Base-by-base conservation (phyloP, 2,888 invertebrate genomes). In the Idaea aversata region DNA sequence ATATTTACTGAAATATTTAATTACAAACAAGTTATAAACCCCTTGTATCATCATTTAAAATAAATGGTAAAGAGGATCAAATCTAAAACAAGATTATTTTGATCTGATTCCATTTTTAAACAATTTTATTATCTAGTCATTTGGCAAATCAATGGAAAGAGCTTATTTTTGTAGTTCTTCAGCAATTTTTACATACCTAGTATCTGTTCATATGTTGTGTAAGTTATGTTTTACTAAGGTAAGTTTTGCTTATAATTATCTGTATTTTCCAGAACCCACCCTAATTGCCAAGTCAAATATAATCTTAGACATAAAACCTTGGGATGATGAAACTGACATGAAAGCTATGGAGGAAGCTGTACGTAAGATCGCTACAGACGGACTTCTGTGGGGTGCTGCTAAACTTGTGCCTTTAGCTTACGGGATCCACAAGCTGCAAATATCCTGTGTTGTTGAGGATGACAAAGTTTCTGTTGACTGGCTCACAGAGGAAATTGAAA, bases 251-350 rank as follows among this genome's bases (percentile, higher is more conserved):
- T 38, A 5, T 4, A 47, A 62, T 10, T 15, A 25, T 34, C 35
- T 3, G 0, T 63, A 65, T 66, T 66, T 84, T 83, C 67, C 83
- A 96, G 96, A 99, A 90, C 97, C 98, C 35, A 95, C 90, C 5
- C 88, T 98, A 59, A 97, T 99, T 86, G 99, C 99, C 66, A 99
- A 99, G 90, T 99, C 98, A 5, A 98, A 96, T 83, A 96, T 99
- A 63, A 96, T 99, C 74, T 93, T 99, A 73, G 99, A 99, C 90
- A 96, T 99, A 0, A 99, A 99, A 85, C 98, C 98, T 16, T 95
- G 95, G 95, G 97, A 97, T 85, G 98, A 98, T 91, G 98, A 98
- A 87, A 99, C 99, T 57, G 97, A 99, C 79, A 97, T 99, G 96
- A 95, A 94, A 75, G 94, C 92, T 67, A 94, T 99, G 95, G 99